Evolutionary conservation across 2,797 vertebrate species (phyloP), one percentile per base, ranked within the genome.

Genomic region (Tachyglossus aculeatus): DNA sequence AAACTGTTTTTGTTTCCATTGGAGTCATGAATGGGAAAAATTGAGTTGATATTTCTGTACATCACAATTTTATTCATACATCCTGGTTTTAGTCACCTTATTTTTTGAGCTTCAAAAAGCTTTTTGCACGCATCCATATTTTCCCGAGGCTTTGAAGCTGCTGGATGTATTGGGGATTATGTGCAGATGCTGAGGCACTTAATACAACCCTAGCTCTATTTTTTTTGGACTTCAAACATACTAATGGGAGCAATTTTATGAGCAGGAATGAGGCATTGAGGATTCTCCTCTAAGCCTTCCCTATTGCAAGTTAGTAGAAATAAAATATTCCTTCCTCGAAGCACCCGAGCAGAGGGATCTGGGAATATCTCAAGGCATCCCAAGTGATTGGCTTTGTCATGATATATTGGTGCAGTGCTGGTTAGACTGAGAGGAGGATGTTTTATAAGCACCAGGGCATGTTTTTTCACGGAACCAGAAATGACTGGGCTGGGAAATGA

Each of bases 121-220:
- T 55, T 57, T 69, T 79, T 33, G 54, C 13, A 44, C 55, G 63
- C 51, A 21, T 67, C 77, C 52, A 61, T 29, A 73, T 65, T 34
- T 40, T 22, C 32, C 21, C 34, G 41, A 53, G 52, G 53, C 75
- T 40, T 40, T 47, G 34, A 34, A 57, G 55, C 29, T 59, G 27
- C n/a, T 45, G 60, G 56, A 27, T 36, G 67, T 72, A 71, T 51
- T 70, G 60, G 19, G 47, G 44, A 44, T 62, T 58, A 14, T 41
- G 7, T 51, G 24, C 31, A 36, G 54, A 16, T 60, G 60, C 40
- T 37, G 61, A 58, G 61, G 18, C 41, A 56, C 40, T 73, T 70
- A 77, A 24, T 55, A 29, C 48, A 61, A 19, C 32, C 41, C 7
- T 43, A 25, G 45, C 6, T 77, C 71, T 64, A 31, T 36, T 77